Evolutionary conservation across 2,113 vertebrate genomes (phyloP).

Genomic region (Varanus komodoensis): DNA sequence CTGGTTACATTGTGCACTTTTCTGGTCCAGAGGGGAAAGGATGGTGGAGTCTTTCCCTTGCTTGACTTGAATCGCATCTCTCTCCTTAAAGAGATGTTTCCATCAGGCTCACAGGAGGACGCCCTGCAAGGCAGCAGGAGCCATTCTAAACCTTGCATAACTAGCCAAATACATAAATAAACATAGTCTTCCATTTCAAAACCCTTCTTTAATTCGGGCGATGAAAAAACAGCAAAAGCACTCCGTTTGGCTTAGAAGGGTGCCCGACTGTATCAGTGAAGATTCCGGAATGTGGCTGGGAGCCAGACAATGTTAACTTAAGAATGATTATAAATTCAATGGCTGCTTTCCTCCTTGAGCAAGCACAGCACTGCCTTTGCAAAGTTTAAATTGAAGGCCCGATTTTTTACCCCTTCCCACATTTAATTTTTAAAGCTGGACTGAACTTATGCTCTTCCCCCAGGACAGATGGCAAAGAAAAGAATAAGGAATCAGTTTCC

Average conservation of each 20-base stretch:
- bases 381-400: constrained; percentile 36
- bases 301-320: constrained; percentile 32
- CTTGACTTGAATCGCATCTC: constrained; percentile 23
- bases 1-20: constrained; percentile 30
- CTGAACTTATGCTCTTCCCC: not conserved
- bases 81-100: constrained; percentile 41
- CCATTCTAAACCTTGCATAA: constrained; percentile 8
- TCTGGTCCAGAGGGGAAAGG: constrained; percentile 17
- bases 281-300: not conserved
- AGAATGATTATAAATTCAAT: constrained; percentile 46
- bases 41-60: constrained; percentile 5
- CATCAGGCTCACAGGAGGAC: constrained; percentile 35
- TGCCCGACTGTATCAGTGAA: constrained; percentile 17
- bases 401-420: not conserved
- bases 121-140: constrained; percentile 37
- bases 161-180: not conserved
- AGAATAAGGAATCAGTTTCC: not conserved
- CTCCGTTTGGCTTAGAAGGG: constrained; percentile 30
- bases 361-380: constrained; percentile 27
- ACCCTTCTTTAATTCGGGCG: constrained; percentile 11
- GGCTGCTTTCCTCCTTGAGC: constrained; percentile 30
- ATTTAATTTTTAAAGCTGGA: constrained; percentile 3
- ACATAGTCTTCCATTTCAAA: not conserved
- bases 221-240: not conserved
- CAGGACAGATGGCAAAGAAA: not conserved